phyloP scores from a whole-genome alignment of 2,797 vertebrate species.

The Sebastes dallii region DNA sequence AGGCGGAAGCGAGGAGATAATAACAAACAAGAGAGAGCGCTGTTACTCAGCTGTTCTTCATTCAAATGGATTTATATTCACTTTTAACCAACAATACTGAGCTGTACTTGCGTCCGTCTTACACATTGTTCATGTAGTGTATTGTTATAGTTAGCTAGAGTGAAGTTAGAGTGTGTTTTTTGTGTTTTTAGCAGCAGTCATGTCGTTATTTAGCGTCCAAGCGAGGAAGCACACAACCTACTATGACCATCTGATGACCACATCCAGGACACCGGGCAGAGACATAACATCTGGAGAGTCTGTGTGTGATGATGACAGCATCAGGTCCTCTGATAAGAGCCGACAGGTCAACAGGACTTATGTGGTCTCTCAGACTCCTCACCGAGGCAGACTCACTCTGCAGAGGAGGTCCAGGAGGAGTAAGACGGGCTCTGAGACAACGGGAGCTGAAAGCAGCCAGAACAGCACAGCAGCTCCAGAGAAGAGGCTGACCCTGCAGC shows the following conservation, averaged over 20 bases:
- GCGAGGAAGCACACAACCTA: slow-evolving; percentile 69
- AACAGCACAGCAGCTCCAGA: slow-evolving; percentile 58
- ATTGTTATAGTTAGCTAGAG: background rate
- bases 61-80: background rate
- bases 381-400: slow-evolving; percentile 76
- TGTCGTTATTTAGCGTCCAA: slow-evolving; percentile 75
- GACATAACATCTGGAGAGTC: slow-evolving; percentile 33
- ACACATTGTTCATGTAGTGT: background rate
- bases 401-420: slow-evolving; percentile 82
- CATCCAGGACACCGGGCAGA: slow-evolving; percentile 36
- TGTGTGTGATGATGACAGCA: slow-evolving; percentile 30
- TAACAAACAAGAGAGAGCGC: slow-evolving; percentile 57
- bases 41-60: background rate
- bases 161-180: background rate
- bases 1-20: slow-evolving; percentile 59
- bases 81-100: background rate
- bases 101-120: background rate
- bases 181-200: slow-evolving; percentile 23
- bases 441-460: slow-evolving; percentile 46
- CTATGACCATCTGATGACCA: slow-evolving; percentile 69
- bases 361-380: slow-evolving; percentile 75
- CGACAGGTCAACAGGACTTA: slow-evolving; percentile 85
- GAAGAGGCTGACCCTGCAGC: slow-evolving; percentile 80
- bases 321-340: slow-evolving; percentile 57
- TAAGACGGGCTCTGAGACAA: slow-evolving; percentile 61